These are phyloP conservation scores for Vespertilio murinus DNA, from an alignment of 2,797 vertebrate genomes.

Conservation along the genomic window DNA sequence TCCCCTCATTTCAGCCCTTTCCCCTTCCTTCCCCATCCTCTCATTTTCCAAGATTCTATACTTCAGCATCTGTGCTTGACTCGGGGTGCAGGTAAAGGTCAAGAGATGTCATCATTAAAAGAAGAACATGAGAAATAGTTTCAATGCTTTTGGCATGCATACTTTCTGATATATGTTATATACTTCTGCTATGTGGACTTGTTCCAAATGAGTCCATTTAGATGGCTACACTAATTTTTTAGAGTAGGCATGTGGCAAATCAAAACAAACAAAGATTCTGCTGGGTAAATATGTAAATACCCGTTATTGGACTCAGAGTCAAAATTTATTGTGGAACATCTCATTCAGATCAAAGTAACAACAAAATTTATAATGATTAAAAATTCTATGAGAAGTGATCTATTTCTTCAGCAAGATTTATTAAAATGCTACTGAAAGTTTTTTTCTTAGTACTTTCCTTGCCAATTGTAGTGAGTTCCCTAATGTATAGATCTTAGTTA, in stretches of 20 bases:
- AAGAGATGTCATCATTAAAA: neutral
- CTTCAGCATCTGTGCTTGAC: neutral
- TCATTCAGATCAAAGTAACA: constrained; percentile 53
- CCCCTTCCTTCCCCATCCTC: neutral
- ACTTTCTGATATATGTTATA: neutral
- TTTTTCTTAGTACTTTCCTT: neutral
- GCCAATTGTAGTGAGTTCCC: neutral
- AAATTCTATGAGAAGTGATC: neutral
- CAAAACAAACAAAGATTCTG: constrained; percentile 47
- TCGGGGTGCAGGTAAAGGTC: neutral
- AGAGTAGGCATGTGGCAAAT: constrained; percentile 52
- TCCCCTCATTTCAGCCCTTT: neutral
- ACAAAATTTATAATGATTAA: neutral
- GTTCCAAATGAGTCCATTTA: constrained; percentile 37
- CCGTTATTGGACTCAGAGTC: neutral
- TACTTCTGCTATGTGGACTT: neutral
- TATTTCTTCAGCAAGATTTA: neutral
- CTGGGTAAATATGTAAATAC: neutral
- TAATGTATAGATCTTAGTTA: neutral
- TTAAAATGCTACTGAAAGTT: neutral
- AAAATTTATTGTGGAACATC: constrained; percentile 18
- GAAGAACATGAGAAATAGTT: neutral
- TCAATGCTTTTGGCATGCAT: neutral
- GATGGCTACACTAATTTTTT: neutral
- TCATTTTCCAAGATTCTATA: neutral